Base-by-base conservation (phyloP, 2,888 invertebrate species). In the Copidosoma aretas region DNA sequence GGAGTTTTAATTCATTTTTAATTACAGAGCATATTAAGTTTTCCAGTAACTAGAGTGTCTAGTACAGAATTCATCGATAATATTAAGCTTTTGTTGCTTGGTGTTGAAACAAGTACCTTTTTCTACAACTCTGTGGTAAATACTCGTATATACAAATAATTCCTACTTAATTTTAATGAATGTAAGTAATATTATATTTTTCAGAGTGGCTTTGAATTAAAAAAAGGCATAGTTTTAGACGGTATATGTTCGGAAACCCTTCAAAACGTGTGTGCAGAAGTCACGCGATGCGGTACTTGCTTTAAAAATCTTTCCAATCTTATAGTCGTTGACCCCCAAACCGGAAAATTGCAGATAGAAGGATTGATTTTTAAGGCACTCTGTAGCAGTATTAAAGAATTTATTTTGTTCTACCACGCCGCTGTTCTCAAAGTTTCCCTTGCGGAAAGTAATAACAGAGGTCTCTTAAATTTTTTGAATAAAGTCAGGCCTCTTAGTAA, bases 321-420 rank as follows among this genome's bases (percentile, higher is more conserved):
- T 2, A 74, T 78, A 58, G 71, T 73, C 15, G 72, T 76, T 3
- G 75, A 80, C 68, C 72, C 73, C 19, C 74, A 75, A 54, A 75
- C 73, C 2, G 78, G 75, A 41, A 77, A 80, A 66, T 71, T 79
- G 54, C 75, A 73, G 63, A 75, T 79, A 5, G 76, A 81, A 22
- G 82, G 83, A 22, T 70, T 81, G 12, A 83, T 84, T 75, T 83
- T 82, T 59, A 78, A 80, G 73, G 81, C 83, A 4, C 76, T 83
- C 73, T 82, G 82, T 68, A 74, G 75, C 57, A 82, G 78, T 67
- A 73, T 84, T 0, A 81, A 81, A 69, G 82, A 84, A 71, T 62
- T 83, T 12, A 68, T 84, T 22, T 71, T 82, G 10, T 79, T 80
- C 71, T 82, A 83, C 72, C 79, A 79, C 64, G 80, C 81, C 21